Evolutionary conservation across 2,113 vertebrate species (phyloP), one percentile per base, ranked within the genome.

Genomic region (Scomber colias): DNA sequence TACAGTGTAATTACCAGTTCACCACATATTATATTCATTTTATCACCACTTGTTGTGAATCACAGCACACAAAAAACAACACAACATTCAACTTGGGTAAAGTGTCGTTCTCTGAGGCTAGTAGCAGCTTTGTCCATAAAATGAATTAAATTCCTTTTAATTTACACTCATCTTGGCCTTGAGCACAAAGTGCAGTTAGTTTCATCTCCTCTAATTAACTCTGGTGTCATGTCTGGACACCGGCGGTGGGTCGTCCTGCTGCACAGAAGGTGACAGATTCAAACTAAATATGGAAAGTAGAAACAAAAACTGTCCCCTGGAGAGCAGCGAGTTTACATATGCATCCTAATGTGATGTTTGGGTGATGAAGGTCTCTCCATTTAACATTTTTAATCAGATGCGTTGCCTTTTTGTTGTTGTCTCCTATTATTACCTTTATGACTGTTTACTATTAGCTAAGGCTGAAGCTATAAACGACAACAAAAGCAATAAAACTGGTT

Each of bases 201-300:
- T 40, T 68, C n/a, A 68, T 61, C 54, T 53, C 51, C 64, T 50
- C 54, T 67, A 73, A 83, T 82, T 82, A 77, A 68, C 68, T 77
- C 17, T 44, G 64, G 54, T 57, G 79, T 64, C 79, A 30, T 49
- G n/a, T 19, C 63, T 49, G 79, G 65, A 50, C 72, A 75, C 64
- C 14, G 24, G 48, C 3, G 40, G 79, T 60, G 62, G 61, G 11
- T 5, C 1, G 17, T 46, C 54, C 35, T 15, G 21, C 19, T 24
- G 19, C 30, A 6, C 40, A 48, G 53, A 30, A 19, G 66, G 35
- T 17, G 67, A 80, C 72, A 68, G 65, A 49, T 55, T 71, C 24
- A 44, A 66, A 53, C 35, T 66, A 79, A 75, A 79, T 70, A 75
- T 49, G 61, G 49, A 63, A 63, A 63, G 9, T 21, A 2, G 30